Conservation (phyloP, 2,888 invertebrate genomes). For the Apomyelois bistriatella region DNA sequence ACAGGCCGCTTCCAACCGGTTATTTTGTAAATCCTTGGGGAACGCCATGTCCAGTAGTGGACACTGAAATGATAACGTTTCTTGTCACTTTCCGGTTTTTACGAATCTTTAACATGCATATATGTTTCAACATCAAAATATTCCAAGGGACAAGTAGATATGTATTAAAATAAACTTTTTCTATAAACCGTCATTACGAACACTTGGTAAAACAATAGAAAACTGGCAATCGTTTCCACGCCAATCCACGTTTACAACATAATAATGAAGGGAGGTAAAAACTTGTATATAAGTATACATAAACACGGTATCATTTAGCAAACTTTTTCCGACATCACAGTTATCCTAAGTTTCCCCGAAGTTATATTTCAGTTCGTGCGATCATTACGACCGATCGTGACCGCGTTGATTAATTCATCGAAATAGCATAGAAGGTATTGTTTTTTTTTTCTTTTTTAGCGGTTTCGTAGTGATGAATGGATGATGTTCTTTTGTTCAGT, state of each 20-base stretch:
- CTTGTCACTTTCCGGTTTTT: too few species aligned
- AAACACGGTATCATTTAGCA: slow-evolving; percentile 49
- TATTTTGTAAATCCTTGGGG: too few species aligned
- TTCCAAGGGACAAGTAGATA: too few species aligned
- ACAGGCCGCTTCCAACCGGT: too few species aligned
- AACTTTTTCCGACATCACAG: slow-evolving; percentile 28
- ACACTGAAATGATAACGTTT: too few species aligned
- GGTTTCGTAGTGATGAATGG: slow-evolving; percentile 12
- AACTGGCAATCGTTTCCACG: slow-evolving; percentile 41
- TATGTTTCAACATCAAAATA: too few species aligned
- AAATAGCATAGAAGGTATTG: slow-evolving; percentile 12
- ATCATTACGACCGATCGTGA: slow-evolving; percentile 70
- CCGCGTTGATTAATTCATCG: slow-evolving; percentile 67
- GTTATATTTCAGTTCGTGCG: slow-evolving; percentile 61
- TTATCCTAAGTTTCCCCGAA: slow-evolving; percentile 42
- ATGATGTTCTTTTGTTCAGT: slow-evolving; percentile 12
- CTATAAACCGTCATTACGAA: not conserved
- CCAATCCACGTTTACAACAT: slow-evolving; percentile 33
- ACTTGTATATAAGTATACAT: slow-evolving; percentile 49
- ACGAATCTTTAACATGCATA: too few species aligned
- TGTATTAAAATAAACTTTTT: not conserved
- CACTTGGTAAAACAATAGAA: slow-evolving; percentile 26
- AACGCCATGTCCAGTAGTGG: too few species aligned
- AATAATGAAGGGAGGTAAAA: slow-evolving; percentile 38
- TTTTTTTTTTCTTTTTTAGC: slow-evolving; percentile 10